Base-by-base conservation (phyloP, 92 coral and sea anemone species). In the Phenganax subtilis region DNA sequence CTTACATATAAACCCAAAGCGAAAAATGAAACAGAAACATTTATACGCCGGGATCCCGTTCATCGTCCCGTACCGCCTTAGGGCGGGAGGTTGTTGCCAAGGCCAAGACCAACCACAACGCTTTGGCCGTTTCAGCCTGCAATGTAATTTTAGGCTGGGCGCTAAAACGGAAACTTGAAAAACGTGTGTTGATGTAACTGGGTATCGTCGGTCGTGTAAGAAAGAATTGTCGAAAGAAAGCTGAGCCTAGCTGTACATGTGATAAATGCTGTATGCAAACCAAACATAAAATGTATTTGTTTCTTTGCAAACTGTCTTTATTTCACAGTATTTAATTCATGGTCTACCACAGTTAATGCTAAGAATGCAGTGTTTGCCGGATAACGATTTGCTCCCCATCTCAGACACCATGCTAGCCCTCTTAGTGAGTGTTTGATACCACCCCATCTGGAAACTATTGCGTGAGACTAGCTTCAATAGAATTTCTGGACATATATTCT, bases 301-400 rank as follows among this genome's bases (percentile, higher is more conserved):
- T 84, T 86, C 84, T 54, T 84, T 27, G 89, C 88, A 84, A 89
- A 89, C 20, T 54, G 7, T n/a, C 89, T 87, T 62, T 89, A 89
- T 14, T 20, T 66, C 29, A 54, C 25, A 2, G 89, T 75, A 10
- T 58, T 86, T 16, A 89, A 52, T 11, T 88, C 88, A 12, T 71
- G 57, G 55, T 89, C 86, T 3, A 88, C 89, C 53, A 89, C 91
- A 52, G 86, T 57, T 16, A 86, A 81, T 29, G 91, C 91, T 30
- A 89, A 76, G 83, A 86, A 86, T n/a, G 91, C 91, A 17, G 82
- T 87, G 71, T 89, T 89, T 54, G 91, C 87, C 6, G 89, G 75
- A 77, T 86, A 89, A 72, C 91, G 89, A 76, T 89, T 89, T 27
- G 91, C 72, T 52, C 86, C 88, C 91, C 91, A 89, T 30, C 76